Evolutionary conservation across 2,113 vertebrate species (phyloP), one percentile per base, ranked within the genome.

Genomic region (Laterallus jamaicensis): DNA sequence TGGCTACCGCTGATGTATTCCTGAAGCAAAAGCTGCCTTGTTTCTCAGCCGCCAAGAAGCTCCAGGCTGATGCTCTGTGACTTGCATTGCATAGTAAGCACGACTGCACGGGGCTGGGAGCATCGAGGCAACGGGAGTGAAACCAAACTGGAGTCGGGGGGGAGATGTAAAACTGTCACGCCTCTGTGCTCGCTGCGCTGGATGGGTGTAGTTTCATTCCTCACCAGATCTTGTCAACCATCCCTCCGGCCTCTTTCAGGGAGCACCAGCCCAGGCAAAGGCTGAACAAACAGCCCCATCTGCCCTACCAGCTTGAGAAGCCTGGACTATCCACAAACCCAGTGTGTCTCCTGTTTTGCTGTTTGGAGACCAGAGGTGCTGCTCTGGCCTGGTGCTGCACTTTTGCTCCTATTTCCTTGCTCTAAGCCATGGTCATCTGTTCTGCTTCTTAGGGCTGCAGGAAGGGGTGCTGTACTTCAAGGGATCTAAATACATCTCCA

Each of bases 101-200:
- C 4, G 6, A 42, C 81, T 37, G 31, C 11, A 4, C 3, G 2
- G 1, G 7, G 6, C 52, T 75, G 78, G 32, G 64, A 55, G 7
- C 0, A 0, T 12, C 26, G 10, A 62, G 31, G 10, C 18, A 26
- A 7, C 64, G 32, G 63, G 47, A 62, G 21, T 6, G 42, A 40
- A 60, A 86, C 10, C n/a, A 40, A 26, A 47, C 4, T 1, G 0
- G 1, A 78, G 69, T 50, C 35, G 37, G 8, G 44, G 37, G 66
- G 7, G 55, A 26, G 29, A 47, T 55, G 8, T 40, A 3, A 3
- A 19, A 9, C 26, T 20, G 15, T 16, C 42, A 37, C 1, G 2
- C 21, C 31, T 54, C 50, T 55, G 86, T 22, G 64, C 44, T 73
- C 0, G 0, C 42, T n/a, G 68, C 35, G 2, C 24, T 26, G 47